These are phyloP conservation scores for Bathynomus jamesi DNA, from an alignment of 1,140 invertebrate species.

Conservation along the genomic window DNA sequence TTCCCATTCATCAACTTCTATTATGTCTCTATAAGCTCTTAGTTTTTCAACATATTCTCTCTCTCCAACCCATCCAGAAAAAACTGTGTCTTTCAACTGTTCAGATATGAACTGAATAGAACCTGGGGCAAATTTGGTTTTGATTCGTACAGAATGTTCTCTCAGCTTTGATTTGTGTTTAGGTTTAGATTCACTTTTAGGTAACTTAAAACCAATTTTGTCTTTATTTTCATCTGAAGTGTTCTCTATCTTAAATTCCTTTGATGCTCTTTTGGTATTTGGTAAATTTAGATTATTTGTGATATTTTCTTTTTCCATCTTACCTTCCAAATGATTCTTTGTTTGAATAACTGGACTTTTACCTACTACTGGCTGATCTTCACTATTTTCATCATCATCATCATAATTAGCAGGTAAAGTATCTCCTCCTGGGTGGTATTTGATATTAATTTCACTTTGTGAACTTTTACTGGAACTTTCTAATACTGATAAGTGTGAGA, in stretches of 20 bases:
- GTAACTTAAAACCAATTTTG: not conserved
- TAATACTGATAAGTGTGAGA: too few species aligned
- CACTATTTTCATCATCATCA: not conserved
- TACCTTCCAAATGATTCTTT: not conserved
- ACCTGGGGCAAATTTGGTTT: slow-evolving; percentile 22
- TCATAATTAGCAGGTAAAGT: not conserved
- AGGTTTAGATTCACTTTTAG: too few species aligned
- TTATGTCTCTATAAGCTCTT: slow-evolving; percentile 15
- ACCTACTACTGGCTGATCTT: not conserved
- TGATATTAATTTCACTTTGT: too few species aligned
- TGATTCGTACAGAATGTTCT: slow-evolving; percentile 1
- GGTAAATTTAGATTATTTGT: not conserved
- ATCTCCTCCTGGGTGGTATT: too few species aligned
- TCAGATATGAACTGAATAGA: slow-evolving; percentile 19
- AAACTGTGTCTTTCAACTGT: slow-evolving; percentile 10
- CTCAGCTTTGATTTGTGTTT: not conserved
- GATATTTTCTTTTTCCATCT: not conserved
- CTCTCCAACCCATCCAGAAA: slow-evolving; percentile 27
- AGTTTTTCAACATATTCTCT: slow-evolving; percentile 18
- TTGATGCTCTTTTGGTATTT: not conserved
- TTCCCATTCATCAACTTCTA: slow-evolving; percentile 30
- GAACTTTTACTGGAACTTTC: too few species aligned
- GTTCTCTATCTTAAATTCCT: not conserved
- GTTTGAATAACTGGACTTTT: not conserved
- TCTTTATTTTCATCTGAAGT: not conserved